Evolutionary conservation across 2,797 vertebrate genomes (phyloP).

Genomic region (Enteromius viviparus): DNA sequence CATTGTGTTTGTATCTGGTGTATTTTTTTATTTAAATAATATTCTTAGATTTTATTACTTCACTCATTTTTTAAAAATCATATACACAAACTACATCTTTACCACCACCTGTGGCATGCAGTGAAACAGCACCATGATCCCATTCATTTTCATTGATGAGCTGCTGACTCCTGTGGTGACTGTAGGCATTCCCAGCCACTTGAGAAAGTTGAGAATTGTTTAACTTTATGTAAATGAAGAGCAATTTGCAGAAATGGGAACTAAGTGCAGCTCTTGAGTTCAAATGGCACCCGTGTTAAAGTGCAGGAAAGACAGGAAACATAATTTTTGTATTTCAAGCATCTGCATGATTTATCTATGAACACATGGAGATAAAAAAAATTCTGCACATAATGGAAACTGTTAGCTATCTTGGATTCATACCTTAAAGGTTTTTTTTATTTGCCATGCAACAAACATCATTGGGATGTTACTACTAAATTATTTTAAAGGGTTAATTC

Average conservation of each 20-base stretch:
- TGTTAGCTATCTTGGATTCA: background rate
- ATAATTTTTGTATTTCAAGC: background rate
- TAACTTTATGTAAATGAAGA: slow-evolving; percentile 9
- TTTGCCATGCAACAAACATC: background rate
- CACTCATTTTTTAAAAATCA: background rate
- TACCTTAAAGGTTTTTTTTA: background rate
- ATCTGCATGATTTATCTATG: background rate
- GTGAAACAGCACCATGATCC: background rate
- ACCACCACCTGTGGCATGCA: background rate
- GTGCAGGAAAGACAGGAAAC: background rate
- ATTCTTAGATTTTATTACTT: background rate
- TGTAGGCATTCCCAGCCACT: background rate
- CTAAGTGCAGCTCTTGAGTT: background rate
- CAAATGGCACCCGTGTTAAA: background rate
- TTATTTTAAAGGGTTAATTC: too few relatives aligned
- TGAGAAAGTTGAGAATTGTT: slow-evolving; percentile 2
- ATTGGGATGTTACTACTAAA: background rate
- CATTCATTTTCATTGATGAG: background rate
- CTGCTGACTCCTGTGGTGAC: background rate
- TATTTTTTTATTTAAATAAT: background rate
- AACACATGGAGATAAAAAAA: background rate
- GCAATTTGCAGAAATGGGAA: too few relatives aligned
- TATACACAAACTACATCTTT: background rate
- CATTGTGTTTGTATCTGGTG: background rate
- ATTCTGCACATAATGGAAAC: background rate